Conservation (phyloP, 2,797 vertebrate species). For the Octomys mimax region DNA sequence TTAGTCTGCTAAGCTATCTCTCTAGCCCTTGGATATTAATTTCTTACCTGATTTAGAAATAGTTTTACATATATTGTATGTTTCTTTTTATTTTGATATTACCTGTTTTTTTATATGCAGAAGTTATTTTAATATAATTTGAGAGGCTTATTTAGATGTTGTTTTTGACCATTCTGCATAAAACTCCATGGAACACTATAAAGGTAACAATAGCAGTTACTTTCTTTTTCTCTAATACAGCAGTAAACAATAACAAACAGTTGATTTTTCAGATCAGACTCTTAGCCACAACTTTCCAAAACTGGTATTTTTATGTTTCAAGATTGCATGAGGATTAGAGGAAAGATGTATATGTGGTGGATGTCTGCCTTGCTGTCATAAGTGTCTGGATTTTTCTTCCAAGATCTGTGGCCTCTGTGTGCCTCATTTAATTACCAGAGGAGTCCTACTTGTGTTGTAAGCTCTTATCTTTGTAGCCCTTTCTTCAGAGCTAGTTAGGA, state of each 20-base stretch:
- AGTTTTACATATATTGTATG: not conserved
- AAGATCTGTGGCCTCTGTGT: not conserved
- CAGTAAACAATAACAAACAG: not conserved
- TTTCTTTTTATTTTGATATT: not conserved
- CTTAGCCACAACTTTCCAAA: not conserved
- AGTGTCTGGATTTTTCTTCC: not conserved
- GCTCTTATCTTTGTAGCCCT: not conserved
- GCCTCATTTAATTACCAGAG: not conserved
- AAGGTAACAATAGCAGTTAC: not conserved
- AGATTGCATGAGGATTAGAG: not conserved
- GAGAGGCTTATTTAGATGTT: not conserved
- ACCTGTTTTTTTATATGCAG: not conserved
- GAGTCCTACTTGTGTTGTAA: not conserved
- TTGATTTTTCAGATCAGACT: not conserved
- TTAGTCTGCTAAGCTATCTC: no score
- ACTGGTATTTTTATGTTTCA: not conserved
- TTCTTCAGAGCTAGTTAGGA: constrained; percentile 29
- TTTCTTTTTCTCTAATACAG: not conserved
- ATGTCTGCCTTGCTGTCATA: not conserved
- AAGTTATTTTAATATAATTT: not conserved
- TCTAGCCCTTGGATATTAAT: not conserved
- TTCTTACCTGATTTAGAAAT: not conserved
- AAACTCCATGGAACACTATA: not conserved
- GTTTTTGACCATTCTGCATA: not conserved
- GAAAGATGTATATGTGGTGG: not conserved